A percentile compares a stretch with the other conserved stretches of the same genome.
These are phyloP conservation scores for Jaculus jaculus DNA, from an alignment of 2,113 vertebrate species.

Conservation along the genomic window DNA sequence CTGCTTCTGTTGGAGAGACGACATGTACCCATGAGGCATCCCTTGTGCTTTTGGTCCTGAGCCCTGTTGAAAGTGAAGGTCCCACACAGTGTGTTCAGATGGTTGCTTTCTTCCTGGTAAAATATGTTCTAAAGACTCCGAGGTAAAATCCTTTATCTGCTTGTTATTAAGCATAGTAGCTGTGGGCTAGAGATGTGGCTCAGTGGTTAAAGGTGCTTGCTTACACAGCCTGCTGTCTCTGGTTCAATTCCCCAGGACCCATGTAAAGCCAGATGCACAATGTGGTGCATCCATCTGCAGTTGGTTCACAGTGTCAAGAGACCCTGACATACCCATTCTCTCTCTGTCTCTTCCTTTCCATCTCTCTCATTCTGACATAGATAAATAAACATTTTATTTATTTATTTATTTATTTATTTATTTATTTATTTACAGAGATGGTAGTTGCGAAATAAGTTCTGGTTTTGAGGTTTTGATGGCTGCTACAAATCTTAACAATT, in stretches of 20 bases:
- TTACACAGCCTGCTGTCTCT: too few species aligned
- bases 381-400: too few species aligned
- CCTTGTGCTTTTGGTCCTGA: slow-evolving; percentile 28
- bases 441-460: slow-evolving; percentile 35
- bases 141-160: not conserved
- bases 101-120: slow-evolving; percentile 13
- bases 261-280: too few species aligned
- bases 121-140: not conserved
- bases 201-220: too few species aligned
- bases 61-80: not conserved
- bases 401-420: too few species aligned
- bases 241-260: too few species aligned
- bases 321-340: too few species aligned
- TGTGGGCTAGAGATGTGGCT: not conserved
- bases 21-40: not conserved
- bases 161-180: slow-evolving; percentile 36
- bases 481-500: slow-evolving; percentile 21
- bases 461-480: slow-evolving; percentile 45
- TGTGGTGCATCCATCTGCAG: too few species aligned
- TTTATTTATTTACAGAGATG: not conserved
- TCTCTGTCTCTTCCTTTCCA: too few species aligned
- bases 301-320: too few species aligned
- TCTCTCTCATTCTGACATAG: too few species aligned
- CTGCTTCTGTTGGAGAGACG: not conserved
- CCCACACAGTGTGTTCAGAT: not conserved